These are phyloP conservation scores for Cepaea nemoralis DNA, from an alignment of 1,140 invertebrate genomes.

Conservation along the genomic window DNA sequence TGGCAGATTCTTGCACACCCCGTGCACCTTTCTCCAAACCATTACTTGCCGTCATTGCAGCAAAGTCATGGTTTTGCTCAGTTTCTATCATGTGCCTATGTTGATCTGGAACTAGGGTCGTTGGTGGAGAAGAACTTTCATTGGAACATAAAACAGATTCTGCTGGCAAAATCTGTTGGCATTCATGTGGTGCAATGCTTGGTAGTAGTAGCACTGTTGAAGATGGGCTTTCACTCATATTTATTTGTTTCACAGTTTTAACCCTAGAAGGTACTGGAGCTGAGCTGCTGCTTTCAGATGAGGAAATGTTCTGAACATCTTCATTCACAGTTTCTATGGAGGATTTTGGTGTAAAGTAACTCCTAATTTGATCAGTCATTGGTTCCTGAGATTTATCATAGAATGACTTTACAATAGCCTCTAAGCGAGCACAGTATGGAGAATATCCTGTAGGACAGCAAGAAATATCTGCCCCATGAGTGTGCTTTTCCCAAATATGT, in stretches of 20 bases:
- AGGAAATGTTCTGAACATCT: neutral
- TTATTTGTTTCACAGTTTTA: neutral
- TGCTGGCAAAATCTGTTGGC: too few species aligned
- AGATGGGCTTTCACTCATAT: neutral
- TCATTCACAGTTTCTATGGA: neutral
- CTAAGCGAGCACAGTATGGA: neutral
- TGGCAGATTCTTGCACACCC: neutral
- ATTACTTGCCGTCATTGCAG: neutral
- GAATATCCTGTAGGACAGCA: slow-evolving; percentile 18
- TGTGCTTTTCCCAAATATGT: slow-evolving; percentile 16
- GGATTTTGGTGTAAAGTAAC: neutral
- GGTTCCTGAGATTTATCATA: neutral
- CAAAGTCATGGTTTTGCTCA: neutral
- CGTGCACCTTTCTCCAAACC: neutral
- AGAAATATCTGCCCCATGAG: neutral
- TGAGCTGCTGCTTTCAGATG: neutral
- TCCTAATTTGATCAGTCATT: neutral
- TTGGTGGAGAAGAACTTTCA: too few species aligned
- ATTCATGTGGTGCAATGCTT: too few species aligned
- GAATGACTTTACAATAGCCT: neutral
- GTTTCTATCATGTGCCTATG: too few species aligned
- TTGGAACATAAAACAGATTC: too few species aligned
- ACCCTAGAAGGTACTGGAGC: neutral
- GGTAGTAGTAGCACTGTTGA: neutral
- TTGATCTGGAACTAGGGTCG: too few species aligned